These are phyloP conservation scores for Ivindomyrus marchei DNA, from an alignment of 2,113 vertebrate species.

Conservation along the genomic window DNA sequence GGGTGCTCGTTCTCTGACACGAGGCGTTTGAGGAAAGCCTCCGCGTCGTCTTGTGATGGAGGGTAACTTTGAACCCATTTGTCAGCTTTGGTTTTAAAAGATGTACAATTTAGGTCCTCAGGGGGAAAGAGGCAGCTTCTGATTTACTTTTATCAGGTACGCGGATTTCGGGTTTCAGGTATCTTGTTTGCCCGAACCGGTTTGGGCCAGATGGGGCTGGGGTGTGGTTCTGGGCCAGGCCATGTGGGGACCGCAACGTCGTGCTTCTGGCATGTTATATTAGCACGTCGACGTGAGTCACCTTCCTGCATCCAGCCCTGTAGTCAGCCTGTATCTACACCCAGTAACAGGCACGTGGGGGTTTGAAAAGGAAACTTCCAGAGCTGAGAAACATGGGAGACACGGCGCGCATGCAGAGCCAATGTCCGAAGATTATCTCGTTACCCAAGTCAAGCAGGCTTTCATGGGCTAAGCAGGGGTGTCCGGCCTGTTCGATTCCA, in stretches of 20 bases:
- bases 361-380: background rate
- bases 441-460: background rate
- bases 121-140: conserved; percentile 41
- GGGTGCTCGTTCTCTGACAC: conserved; percentile 27
- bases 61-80: conserved; percentile 48
- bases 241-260: background rate
- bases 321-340: background rate
- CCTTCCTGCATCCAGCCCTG: background rate
- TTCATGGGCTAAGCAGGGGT: background rate
- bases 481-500: background rate
- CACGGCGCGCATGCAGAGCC: background rate
- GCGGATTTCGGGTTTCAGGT: background rate
- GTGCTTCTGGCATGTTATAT: background rate
- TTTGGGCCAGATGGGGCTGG: background rate
- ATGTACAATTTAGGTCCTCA: conserved; percentile 41
- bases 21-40: conserved; percentile 30
- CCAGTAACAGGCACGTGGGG: background rate
- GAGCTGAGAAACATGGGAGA: background rate
- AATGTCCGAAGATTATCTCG: background rate
- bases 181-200: background rate
- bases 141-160: conserved; percentile 46
- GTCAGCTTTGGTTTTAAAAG: conserved; percentile 40
- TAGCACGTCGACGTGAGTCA: background rate
- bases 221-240: background rate
- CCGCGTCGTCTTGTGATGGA: conserved; percentile 45